Percentiles rank a stretch among this genome's conserved stretches.
Conservation (phyloP, 2,797 vertebrate genomes). For the Urocyon cinereoargenteus region DNA sequence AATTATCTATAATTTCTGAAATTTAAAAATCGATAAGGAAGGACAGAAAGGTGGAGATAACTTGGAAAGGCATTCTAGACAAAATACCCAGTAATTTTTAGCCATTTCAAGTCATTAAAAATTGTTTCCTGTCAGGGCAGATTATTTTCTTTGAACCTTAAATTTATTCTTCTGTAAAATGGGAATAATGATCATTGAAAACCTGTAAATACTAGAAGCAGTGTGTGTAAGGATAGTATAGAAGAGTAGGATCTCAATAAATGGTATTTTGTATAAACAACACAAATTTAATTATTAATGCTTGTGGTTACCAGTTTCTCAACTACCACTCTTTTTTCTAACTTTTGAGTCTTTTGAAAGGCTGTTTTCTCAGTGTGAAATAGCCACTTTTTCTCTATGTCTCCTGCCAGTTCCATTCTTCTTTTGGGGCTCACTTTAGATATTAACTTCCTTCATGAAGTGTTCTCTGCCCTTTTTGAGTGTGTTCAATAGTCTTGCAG, state of each 20-base stretch:
- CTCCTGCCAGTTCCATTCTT: background rate
- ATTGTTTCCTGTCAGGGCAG: background rate
- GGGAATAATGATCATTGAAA: background rate
- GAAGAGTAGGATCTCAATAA: background rate
- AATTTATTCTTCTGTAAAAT: conserved; percentile 26
- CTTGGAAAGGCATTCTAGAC: background rate
- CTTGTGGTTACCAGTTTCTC: background rate
- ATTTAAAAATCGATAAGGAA: conserved; percentile 41
- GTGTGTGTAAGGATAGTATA: background rate
- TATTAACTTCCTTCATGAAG: background rate
- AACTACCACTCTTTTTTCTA: background rate
- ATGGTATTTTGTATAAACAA: background rate
- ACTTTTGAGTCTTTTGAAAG: conserved; percentile 7
- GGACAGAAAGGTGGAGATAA: background rate
- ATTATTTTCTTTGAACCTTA: conserved; percentile 1
- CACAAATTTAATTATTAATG: background rate
- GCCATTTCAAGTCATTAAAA: conserved; percentile 5
- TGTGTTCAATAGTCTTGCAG: background rate
- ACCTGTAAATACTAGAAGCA: background rate
- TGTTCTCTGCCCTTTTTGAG: background rate
- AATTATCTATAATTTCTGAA: conserved; percentile 12
- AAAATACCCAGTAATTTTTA: background rate
- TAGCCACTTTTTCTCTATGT: background rate
- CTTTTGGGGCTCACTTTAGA: background rate
- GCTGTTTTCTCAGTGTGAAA: background rate